A percentile compares a stretch with the other conserved stretches of the same genome.
Evolutionary conservation across 2,797 vertebrate genomes (phyloP).

Genomic region (Centroberyx gerrardi): DNA sequence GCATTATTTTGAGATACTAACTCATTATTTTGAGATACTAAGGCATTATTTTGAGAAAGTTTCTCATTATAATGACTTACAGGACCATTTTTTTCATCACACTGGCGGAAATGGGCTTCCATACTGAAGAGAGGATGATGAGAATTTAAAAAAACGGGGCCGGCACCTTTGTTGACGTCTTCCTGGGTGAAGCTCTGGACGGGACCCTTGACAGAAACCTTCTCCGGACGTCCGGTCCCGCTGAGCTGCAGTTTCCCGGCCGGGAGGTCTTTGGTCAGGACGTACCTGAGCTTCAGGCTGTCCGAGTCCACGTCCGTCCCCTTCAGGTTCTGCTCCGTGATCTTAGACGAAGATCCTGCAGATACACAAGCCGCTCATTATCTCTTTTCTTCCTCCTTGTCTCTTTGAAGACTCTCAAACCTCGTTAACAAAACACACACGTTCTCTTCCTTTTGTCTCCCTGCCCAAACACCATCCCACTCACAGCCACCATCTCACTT

Average conservation of each 20-base stretch:
- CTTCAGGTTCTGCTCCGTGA: conserved; percentile 93
- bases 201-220: conserved; percentile 88
- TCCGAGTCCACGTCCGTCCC: conserved; percentile 87
- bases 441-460: too few relatives aligned
- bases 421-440: too few relatives aligned
- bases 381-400: background rate
- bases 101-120: too few relatives aligned
- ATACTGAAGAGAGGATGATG: background rate
- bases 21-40: too few relatives aligned
- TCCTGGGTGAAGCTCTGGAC: conserved; percentile 93
- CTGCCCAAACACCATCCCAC: background rate
- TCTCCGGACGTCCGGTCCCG: conserved; percentile 67
- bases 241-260: conserved; percentile 87
- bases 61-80: too few relatives aligned
- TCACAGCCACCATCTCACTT: background rate
- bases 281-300: conserved; percentile 84
- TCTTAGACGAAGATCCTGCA: conserved; percentile 88
- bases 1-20: too few relatives aligned
- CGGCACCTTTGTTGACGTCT: conserved; percentile 92
- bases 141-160: background rate
- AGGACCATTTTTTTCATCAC: too few relatives aligned
- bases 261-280: conserved; percentile 89
- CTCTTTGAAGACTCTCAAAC: too few relatives aligned
- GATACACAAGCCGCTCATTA: background rate
- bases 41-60: too few relatives aligned